phyloP scores from a whole-genome alignment of 37 sponge, comb jelly and placozoan genomes.

The Beroe forskalii region DNA sequence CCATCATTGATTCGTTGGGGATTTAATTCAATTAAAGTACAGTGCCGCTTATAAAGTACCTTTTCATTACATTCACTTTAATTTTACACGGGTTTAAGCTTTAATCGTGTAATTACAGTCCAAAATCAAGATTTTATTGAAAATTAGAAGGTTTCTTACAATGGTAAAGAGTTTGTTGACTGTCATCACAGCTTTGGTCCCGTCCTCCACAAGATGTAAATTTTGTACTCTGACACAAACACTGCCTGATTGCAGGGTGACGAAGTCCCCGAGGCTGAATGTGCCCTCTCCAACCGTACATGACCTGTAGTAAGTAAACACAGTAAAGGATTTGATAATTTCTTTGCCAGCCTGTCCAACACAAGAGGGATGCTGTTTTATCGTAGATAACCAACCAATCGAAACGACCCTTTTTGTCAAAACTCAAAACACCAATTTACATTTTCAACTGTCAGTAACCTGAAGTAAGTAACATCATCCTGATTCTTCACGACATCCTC shows the following conservation, averaged over 20 bases:
- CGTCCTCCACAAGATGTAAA: not conserved
- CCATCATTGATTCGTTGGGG: too few species aligned
- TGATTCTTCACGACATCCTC: not conserved
- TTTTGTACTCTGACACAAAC: conserved; percentile 28
- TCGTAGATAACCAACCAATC: too few species aligned
- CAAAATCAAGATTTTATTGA: not conserved
- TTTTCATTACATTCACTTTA: too few species aligned
- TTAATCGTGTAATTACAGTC: not conserved
- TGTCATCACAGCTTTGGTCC: not conserved
- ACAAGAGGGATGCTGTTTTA: too few species aligned
- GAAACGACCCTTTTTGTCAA: too few species aligned
- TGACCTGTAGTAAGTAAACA: not conserved
- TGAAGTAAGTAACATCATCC: not conserved
- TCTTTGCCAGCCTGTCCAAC: too few species aligned
- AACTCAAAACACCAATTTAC: too few species aligned
- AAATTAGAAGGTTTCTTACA: not conserved
- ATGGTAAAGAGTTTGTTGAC: conserved; percentile 57
- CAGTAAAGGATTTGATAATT: too few species aligned
- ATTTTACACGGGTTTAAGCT: too few species aligned
- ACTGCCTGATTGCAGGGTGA: conserved; percentile 60
- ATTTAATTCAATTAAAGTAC: too few species aligned
- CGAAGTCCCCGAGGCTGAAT: conserved; percentile 21
- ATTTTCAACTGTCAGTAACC: too few species aligned
- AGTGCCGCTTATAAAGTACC: too few species aligned
- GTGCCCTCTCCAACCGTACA: conserved; percentile 2